A percentile compares a stretch with the other conserved stretches of the same genome.
Evolutionary conservation across 2,797 vertebrate genomes (phyloP).

Genomic region (Nyctalus aviator): DNA sequence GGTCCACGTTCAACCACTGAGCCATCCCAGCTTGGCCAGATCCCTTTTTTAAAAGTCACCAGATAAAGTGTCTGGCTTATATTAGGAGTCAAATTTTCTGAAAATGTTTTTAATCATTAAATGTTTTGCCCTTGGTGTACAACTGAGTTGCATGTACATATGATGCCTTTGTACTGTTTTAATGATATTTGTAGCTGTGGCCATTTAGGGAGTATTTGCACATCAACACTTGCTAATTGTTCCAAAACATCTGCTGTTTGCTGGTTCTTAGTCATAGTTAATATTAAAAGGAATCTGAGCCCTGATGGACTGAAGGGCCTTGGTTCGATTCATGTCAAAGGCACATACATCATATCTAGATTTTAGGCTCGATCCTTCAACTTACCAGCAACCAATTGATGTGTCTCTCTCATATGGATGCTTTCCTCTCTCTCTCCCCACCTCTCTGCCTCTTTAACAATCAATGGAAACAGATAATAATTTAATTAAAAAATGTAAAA

Average conservation of each 20-base stretch:
- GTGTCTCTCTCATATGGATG: no score
- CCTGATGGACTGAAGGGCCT: no score
- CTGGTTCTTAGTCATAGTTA: slow-evolving; percentile 21
- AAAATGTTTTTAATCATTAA: slow-evolving; percentile 2
- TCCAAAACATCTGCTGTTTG: slow-evolving; percentile 5
- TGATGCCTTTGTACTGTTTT: slow-evolving; percentile 41
- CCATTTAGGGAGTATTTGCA: slow-evolving; percentile 38
- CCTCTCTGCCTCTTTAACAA: no score
- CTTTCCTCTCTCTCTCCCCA: no score
- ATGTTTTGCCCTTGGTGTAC: background rate
- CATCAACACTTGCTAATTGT: slow-evolving; percentile 57
- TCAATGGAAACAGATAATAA: no score
- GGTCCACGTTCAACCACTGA: no score
- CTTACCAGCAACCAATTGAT: no score
- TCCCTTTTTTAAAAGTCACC: background rate
- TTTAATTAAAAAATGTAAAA: no score
- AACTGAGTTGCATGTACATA: slow-evolving; percentile 4
- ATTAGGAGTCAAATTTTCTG: background rate
- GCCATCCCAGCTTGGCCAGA: no score
- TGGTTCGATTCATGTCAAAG: no score
- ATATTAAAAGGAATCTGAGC: slow-evolving; percentile 13
- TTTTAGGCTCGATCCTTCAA: no score
- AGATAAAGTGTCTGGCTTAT: background rate
- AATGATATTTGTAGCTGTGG: slow-evolving; percentile 37
- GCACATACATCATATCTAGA: no score